Base-by-base conservation (phyloP, 2,888 invertebrate genomes). In the Archips crataeganus region DNA sequence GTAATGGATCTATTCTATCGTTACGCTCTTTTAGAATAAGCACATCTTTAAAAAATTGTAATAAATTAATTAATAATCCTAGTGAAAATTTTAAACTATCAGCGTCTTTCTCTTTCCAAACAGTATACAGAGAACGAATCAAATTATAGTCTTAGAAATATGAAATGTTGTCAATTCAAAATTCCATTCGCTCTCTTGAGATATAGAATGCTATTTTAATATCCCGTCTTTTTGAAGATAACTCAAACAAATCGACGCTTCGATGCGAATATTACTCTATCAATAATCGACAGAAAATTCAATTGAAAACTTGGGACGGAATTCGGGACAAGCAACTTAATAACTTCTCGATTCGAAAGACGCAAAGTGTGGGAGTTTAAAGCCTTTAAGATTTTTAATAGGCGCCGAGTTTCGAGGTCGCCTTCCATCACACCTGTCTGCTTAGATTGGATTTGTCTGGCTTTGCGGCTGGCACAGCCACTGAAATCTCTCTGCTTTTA, bases 251-350 rank as follows among this genome's bases (percentile, higher is more conserved):
- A 65, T 71, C 63, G 73, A 51, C 73, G 59, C 63, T 73, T 59
- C 15, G 59, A n/a, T 23, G 36, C 34, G 39, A 63, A 69, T 64
- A 73, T 73, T 69, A 69, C 73, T 69, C 68, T 69, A 62, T 73
- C 68, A 69, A 68, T 64, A 51, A 73, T 68, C 68, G 63, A 64
- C 73, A 64, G 68, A 68, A 57, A 73, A 65, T 54, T 45, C 70
- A 60, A 65, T 74, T 74, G 74, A 64, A 70, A 74, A 65, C 65
- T 74, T 69, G 45, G 13, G 47, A 70, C 45, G 73, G 68, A 65
- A 69, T 74, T 69, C 34, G 47, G 49, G 57, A 42, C 69, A 60
- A 51, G 63, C 49, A 61, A 60, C 57, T 49, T 51, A 68, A 69
- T 69, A 73, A 74, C 64, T 69, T 73, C 51, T 60, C 39, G 51